A percentile compares a stretch with the other conserved stretches of the same genome.
phyloP scores from a whole-genome alignment of 2,797 vertebrate species.

The Pangasius mekongensis region DNA sequence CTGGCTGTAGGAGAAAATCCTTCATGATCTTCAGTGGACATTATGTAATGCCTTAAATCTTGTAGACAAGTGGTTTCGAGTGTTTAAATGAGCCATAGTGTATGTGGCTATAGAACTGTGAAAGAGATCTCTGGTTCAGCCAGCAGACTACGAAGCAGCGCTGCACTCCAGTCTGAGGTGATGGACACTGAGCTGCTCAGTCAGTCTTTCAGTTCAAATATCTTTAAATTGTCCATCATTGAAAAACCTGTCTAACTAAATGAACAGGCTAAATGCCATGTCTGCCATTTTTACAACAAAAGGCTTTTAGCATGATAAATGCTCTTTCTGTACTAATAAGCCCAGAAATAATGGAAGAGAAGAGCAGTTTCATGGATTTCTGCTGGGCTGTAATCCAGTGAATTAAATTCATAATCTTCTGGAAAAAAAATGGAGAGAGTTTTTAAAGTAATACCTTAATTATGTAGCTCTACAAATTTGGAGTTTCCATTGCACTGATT shows the following conservation, averaged over 20 bases:
- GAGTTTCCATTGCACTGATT: constrained; percentile 76
- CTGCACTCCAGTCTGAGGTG: constrained; percentile 71
- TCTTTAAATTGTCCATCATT: constrained; percentile 48
- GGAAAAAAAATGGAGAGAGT: constrained; percentile 68
- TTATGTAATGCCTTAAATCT: constrained; percentile 26
- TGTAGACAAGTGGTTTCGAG: not conserved
- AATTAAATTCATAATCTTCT: constrained; percentile 80
- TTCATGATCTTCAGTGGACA: not conserved
- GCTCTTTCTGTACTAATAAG: constrained; percentile 74
- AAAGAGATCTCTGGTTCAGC: constrained; percentile 51
- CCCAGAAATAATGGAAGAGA: constrained; percentile 74
- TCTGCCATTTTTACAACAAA: constrained; percentile 64
- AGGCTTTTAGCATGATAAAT: constrained; percentile 69
- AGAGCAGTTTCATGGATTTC: constrained; percentile 75
- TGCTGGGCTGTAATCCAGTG: constrained; percentile 75
- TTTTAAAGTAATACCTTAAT: constrained; percentile 76
- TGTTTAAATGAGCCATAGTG: constrained; percentile 28
- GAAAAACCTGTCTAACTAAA: constrained; percentile 36
- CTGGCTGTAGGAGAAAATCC: not conserved
- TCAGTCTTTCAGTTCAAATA: constrained; percentile 51
- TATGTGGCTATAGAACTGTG: constrained; percentile 17
- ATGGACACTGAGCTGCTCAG: constrained; percentile 73
- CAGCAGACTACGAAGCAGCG: constrained; percentile 57
- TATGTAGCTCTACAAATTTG: constrained; percentile 74
- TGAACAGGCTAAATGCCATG: constrained; percentile 57